phyloP scores from a whole-genome alignment of 2,888 invertebrate genomes.

The Acrocyrtus sp. region DNA sequence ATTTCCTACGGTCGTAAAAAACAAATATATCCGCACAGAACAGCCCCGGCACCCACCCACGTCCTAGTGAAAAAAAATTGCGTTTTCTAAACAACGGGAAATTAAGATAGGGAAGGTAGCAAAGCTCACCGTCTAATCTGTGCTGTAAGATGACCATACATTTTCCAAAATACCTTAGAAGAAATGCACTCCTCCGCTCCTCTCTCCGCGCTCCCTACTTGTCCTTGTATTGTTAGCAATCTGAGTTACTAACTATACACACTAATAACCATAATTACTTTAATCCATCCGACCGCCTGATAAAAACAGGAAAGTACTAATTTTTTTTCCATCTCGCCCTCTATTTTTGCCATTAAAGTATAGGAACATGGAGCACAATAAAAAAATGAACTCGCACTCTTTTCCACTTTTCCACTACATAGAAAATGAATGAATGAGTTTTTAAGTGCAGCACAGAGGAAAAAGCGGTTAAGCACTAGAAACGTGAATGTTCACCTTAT shows the following conservation, averaged over 20 bases:
- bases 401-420: neutral
- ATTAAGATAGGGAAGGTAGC: conserved; percentile 6
- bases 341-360: neutral
- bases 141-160: conserved; percentile 10
- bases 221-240: neutral
- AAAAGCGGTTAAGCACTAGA: neutral
- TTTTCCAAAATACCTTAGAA: no score
- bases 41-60: conserved; percentile 35
- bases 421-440: neutral
- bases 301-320: conserved; percentile 41
- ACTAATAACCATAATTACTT: conserved; percentile 51
- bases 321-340: neutral
- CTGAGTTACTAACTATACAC: conserved; percentile 17
- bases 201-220: no score
- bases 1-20: conserved; percentile 42
- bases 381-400: no score
- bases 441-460: neutral
- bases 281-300: conserved; percentile 44
- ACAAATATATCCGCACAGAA: conserved; percentile 8
- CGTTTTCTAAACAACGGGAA: conserved; percentile 1
- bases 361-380: neutral
- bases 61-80: neutral
- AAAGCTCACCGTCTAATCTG: neutral
- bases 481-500: neutral
- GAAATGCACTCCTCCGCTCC: no score